Evolutionary conservation across 2,888 invertebrate species (phyloP).

Genomic region (Aphidoletes aphidimyza): DNA sequence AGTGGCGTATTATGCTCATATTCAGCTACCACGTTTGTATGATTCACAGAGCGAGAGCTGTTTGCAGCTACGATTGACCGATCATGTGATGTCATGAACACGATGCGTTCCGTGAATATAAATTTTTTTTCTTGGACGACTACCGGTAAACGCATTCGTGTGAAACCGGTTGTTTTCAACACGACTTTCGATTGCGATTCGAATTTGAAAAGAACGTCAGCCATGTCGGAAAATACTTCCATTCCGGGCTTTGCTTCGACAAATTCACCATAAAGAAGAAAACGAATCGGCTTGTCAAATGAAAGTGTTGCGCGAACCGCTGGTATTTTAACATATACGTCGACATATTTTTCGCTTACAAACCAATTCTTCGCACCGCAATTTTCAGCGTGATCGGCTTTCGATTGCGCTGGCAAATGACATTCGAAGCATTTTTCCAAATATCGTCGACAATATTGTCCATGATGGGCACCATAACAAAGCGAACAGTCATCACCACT

Average conservation of each 20-base stretch:
- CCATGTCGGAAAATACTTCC: background rate
- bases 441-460: background rate
- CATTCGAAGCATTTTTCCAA: background rate
- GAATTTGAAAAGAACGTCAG: background rate
- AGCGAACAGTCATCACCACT: background rate
- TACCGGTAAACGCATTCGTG: background rate
- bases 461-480: background rate
- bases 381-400: background rate
- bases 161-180: background rate
- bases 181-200: background rate
- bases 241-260: background rate
- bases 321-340: background rate
- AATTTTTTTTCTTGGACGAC: background rate
- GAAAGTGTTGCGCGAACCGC: background rate
- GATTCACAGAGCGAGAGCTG: background rate
- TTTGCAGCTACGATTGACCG: background rate
- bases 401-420: background rate
- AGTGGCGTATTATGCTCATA: slow-evolving; percentile 1
- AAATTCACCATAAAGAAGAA: background rate
- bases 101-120: background rate
- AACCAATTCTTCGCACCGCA: background rate
- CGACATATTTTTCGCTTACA: background rate
- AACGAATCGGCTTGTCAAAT: background rate
- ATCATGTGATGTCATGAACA: background rate
- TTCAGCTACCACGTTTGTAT: background rate